Evolutionary conservation across 2,888 invertebrate species (phyloP).

Genomic region (Corythucha ciliata): DNA sequence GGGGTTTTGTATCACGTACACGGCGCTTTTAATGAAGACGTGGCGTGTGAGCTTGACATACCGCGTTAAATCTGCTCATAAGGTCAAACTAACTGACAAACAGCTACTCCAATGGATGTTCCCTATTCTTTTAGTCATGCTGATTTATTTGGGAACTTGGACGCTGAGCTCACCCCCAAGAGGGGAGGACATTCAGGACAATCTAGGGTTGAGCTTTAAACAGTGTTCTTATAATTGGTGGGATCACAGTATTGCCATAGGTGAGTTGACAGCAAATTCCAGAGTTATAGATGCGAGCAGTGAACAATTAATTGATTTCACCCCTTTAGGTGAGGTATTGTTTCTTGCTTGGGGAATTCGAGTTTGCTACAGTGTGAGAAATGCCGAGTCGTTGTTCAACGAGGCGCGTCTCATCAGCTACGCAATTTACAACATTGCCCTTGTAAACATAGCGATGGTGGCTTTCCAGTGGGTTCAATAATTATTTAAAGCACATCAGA

Average conservation of each 20-base stretch:
- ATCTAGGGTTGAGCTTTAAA: conserved; percentile 68
- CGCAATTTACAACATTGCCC: conserved; percentile 88
- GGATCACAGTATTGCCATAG: conserved; percentile 86
- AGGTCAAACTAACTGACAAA: conserved; percentile 84
- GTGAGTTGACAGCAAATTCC: conserved; percentile 42
- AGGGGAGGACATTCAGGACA: conserved; percentile 68
- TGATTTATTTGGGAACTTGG: conserved; percentile 83
- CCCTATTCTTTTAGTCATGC: conserved; percentile 79
- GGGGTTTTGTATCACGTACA: conserved; percentile 88
- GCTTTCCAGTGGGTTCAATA: conserved; percentile 74
- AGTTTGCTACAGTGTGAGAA: conserved; percentile 76
- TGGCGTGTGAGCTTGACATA: conserved; percentile 91
- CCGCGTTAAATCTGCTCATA: conserved; percentile 86
- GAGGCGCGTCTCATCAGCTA: conserved; percentile 88
- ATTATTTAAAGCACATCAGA: conserved; percentile 6
- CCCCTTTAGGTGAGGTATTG: conserved; percentile 55
- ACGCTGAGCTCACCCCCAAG: conserved; percentile 76
- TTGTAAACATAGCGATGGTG: conserved; percentile 85
- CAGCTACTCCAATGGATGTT: conserved; percentile 88
- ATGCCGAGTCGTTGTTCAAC: conserved; percentile 86
- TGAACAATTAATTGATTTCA: not conserved
- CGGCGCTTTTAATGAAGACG: conserved; percentile 85
- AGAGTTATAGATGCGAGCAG: not conserved
- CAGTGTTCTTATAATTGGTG: conserved; percentile 90
- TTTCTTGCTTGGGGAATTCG: conserved; percentile 77